A percentile compares a stretch with the other conserved stretches of the same genome.
Conservation (phyloP, 2,797 vertebrate species). For the Etheostoma nigrum region DNA sequence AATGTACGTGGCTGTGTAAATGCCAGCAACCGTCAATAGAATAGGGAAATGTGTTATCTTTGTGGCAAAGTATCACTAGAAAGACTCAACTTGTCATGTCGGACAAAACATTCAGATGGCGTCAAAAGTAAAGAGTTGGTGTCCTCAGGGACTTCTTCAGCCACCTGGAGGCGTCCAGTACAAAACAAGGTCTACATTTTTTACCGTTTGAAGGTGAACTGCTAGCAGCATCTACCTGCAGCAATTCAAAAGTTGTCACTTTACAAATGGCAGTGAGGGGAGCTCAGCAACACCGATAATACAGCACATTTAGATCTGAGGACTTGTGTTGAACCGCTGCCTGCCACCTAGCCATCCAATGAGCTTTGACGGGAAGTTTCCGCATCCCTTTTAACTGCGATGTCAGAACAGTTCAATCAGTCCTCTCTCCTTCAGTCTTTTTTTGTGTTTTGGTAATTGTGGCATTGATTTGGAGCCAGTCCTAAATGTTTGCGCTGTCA, state of each 20-base stretch:
- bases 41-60: background rate
- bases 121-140: background rate
- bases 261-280: background rate
- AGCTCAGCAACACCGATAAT: background rate
- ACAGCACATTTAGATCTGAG: background rate
- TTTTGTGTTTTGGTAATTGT: background rate
- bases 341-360: background rate
- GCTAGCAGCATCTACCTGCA: background rate
- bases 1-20: conserved; percentile 28
- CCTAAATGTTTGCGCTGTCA: background rate
- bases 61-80: background rate
- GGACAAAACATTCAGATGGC: background rate
- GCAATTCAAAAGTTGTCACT: background rate
- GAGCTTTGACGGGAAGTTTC: background rate
- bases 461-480: conserved; percentile 3
- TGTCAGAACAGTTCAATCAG: conserved; percentile 2
- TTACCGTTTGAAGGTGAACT: background rate
- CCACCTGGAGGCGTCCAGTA: too few relatives aligned
- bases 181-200: background rate
- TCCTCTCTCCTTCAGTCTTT: background rate
- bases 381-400: background rate
- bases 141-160: background rate
- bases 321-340: background rate
- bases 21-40: background rate
- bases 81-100: background rate